Base-by-base conservation (phyloP, 2,797 vertebrate genomes). In the Craterocephalus amniculus region DNA sequence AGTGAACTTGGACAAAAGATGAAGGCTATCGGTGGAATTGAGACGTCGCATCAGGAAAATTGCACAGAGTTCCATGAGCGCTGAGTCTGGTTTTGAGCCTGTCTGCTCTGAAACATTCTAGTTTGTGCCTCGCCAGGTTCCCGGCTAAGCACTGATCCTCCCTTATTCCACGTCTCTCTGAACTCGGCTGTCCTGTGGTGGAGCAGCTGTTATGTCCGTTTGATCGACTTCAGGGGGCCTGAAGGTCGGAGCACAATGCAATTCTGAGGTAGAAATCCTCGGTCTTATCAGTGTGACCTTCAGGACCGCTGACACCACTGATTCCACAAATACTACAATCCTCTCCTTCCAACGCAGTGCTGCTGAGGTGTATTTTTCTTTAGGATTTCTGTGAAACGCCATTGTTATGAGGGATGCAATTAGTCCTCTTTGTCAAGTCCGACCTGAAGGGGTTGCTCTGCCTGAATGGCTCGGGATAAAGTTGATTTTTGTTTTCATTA, bases 221-320 rank as follows among this genome's bases (percentile, higher is more conserved):
- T 91, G 91, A 92, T 91, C 85, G 83, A 91, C 90, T 93, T 93
- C 91, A 81, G 89, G 87, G 54, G 89, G 86, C 83, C 83, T 88
- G 80, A 93, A 93, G 93, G 94, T 94, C 85, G 77, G 31, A 75
- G 72, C 87, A 90, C 89, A 92, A 91, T 91, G 88, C 83, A 82
- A 83, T 87, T 83, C 89, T 77, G 83, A 83, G 89, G 87, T 85
- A 82, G 83, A 92, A 92, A 93, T 91, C 89, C 88, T 72, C 77
- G 82, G 89, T 89, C 85, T 95, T 95, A 95, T 94, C 93, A 89
- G 85, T 31, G 34, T 89, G 93, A 95, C 94, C 94, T 94, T 94
- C 91, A 91, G 74, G 85, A 87, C 81, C 72, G 89, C 89, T 87
- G 91, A 91, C 90, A 88, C 88, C 78, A 83, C 85, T 74, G 90